A percentile compares a stretch with the other conserved stretches of the same genome.
Evolutionary conservation across 1,140 invertebrate genomes (phyloP).

Genomic region (Schlechtendalia chinensis): DNA sequence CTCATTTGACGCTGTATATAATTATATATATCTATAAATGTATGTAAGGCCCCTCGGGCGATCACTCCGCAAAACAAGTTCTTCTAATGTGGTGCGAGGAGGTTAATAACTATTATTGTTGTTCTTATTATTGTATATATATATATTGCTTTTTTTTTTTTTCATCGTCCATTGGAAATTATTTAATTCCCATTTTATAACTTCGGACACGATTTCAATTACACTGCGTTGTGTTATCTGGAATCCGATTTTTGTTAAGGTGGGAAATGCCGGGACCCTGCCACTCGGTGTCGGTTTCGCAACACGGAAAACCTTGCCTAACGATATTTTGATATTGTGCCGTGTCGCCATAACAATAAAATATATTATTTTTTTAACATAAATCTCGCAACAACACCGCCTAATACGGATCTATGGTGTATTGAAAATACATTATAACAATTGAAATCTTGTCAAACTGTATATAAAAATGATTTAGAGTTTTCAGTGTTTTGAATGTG

Average conservation of each 20-base stretch:
- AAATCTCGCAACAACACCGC: not conserved
- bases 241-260: not conserved
- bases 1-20: conserved; percentile 5
- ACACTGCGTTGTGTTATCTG: not conserved
- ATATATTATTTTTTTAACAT: not conserved
- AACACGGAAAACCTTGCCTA: conserved; percentile 3
- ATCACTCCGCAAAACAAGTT: conserved; percentile 3
- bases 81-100: not conserved
- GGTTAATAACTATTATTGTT: not conserved
- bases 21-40: not conserved
- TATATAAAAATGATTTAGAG: no score
- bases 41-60: not conserved
- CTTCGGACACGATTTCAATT: conserved; percentile 32
- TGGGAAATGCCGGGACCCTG: not conserved
- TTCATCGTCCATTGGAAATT: not conserved
- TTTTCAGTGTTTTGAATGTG: no score
- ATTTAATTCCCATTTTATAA: conserved; percentile 10
- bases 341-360: not conserved
- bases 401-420: no score
- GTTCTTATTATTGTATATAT: conserved; percentile 9
- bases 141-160: no score
- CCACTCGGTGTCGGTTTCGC: not conserved
- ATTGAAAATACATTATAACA: no score
- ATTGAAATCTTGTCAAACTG: no score
- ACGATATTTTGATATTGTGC: not conserved